phyloP scores from a whole-genome alignment of 2,797 vertebrate species.

The Ceryle rudis region DNA sequence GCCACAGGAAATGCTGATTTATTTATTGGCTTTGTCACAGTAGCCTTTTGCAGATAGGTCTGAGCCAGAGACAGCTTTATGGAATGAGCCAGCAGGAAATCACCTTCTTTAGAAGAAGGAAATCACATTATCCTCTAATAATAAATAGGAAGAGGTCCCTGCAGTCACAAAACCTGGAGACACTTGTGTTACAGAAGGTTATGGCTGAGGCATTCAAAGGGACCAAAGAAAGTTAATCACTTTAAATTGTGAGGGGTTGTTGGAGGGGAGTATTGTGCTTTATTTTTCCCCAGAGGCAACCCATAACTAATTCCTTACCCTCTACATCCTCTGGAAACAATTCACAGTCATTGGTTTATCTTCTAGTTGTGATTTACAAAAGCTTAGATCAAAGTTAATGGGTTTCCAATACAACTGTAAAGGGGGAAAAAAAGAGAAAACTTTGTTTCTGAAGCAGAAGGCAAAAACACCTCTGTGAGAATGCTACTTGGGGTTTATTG shows the following conservation, averaged over 20 bases:
- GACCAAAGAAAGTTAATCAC: neutral
- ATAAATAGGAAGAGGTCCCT: constrained; percentile 21
- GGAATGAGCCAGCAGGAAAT: constrained; percentile 37
- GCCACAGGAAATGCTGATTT: constrained; percentile 58
- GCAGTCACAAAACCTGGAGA: neutral
- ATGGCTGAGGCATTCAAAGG: neutral
- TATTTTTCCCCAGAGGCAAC: neutral
- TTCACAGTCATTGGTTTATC: neutral
- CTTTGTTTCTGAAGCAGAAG: neutral
- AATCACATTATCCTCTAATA: neutral
- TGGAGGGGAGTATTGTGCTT: neutral
- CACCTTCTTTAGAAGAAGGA: neutral
- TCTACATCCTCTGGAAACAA: neutral
- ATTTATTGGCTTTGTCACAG: constrained; percentile 17
- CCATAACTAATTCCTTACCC: neutral
- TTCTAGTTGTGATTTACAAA: neutral
- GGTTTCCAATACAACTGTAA: accelerated
- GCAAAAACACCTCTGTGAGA: neutral
- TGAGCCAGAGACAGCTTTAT: constrained; percentile 19
- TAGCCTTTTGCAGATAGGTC: neutral
- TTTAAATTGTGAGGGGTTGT: neutral
- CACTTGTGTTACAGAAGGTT: neutral
- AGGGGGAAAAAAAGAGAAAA: neutral
- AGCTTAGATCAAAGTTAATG: neutral
- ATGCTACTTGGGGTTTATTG: neutral